A percentile compares a stretch with the other conserved stretches of the same genome.
Conservation (phyloP, 1,140 invertebrate genomes). For the Choristoneura fumiferana region DNA sequence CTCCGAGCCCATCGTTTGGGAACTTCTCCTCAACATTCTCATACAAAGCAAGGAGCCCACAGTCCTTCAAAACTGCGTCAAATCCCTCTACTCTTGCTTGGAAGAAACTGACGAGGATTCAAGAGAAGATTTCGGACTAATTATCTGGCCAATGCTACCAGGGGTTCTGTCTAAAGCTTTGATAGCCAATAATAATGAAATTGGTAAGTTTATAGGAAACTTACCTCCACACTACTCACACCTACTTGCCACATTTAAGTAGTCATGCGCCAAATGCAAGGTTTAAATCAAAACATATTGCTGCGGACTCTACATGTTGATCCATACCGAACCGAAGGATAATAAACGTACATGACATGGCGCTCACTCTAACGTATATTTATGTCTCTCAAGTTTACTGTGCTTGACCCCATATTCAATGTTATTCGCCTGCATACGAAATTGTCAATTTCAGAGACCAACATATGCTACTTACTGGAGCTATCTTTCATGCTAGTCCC, state of each 20-base stretch:
- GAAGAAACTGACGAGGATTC: constrained; percentile 39
- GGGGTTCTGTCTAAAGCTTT: constrained; percentile 48
- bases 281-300: too few relatives aligned
- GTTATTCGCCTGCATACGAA: too few relatives aligned
- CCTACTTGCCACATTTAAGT: too few relatives aligned
- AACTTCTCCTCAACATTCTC: constrained; percentile 55
- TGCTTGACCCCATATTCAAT: too few relatives aligned
- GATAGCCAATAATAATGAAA: constrained; percentile 45
- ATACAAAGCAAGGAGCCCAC: constrained; percentile 37
- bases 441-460: constrained; percentile 40
- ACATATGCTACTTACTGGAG: constrained; percentile 56
- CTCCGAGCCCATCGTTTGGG: constrained; percentile 50
- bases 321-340: too few relatives aligned
- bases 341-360: too few relatives aligned
- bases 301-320: too few relatives aligned
- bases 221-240: not conserved
- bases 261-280: too few relatives aligned
- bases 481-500: constrained; percentile 44
- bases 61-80: constrained; percentile 49
- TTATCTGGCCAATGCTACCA: constrained; percentile 54
- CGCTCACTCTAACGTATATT: too few relatives aligned
- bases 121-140: constrained; percentile 44
- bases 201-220: constrained; percentile 36
- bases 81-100: constrained; percentile 45
- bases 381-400: too few relatives aligned